Evolutionary conservation across 2,888 invertebrate genomes (phyloP).

Genomic region (Pycnomerus fuliginosus): DNA sequence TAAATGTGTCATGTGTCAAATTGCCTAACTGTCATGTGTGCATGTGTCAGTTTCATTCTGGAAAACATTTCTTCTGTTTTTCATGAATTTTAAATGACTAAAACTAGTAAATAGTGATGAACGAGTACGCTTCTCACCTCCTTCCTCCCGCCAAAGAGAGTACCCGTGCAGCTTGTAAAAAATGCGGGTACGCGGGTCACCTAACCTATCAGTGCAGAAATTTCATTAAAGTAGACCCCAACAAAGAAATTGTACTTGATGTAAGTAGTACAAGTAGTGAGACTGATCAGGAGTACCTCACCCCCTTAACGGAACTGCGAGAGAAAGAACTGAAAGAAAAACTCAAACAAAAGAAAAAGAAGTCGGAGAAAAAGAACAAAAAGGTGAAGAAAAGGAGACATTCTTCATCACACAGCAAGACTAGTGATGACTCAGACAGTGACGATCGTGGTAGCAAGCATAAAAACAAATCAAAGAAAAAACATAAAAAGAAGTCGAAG

Average conservation of each 20-base stretch:
- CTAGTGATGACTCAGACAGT: slow-evolving; percentile 37
- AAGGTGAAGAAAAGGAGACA: slow-evolving; percentile 46
- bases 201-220: slow-evolving; percentile 95
- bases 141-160: slow-evolving; percentile 68
- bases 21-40: no score
- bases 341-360: slow-evolving; percentile 62
- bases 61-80: no score
- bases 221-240: slow-evolving; percentile 91
- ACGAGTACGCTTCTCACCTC: slow-evolving; percentile 52
- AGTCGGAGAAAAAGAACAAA: slow-evolving; percentile 58
- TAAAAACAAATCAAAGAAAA: slow-evolving; percentile 36
- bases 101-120: no score
- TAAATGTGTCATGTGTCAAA: no score
- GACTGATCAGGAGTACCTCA: slow-evolving; percentile 76
- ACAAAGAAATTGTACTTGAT: slow-evolving; percentile 89
- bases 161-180: slow-evolving; percentile 85
- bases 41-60: no score
- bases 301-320: slow-evolving; percentile 77
- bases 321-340: slow-evolving; percentile 76
- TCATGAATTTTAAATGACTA: no score
- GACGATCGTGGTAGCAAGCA: slow-evolving; percentile 28
- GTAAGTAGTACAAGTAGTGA: slow-evolving; percentile 94
- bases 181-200: slow-evolving; percentile 95
- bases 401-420: slow-evolving; percentile 37
- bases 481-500: slow-evolving; percentile 47